phyloP scores from a whole-genome alignment of 2,888 invertebrate species.

The Volucella inflata region DNA sequence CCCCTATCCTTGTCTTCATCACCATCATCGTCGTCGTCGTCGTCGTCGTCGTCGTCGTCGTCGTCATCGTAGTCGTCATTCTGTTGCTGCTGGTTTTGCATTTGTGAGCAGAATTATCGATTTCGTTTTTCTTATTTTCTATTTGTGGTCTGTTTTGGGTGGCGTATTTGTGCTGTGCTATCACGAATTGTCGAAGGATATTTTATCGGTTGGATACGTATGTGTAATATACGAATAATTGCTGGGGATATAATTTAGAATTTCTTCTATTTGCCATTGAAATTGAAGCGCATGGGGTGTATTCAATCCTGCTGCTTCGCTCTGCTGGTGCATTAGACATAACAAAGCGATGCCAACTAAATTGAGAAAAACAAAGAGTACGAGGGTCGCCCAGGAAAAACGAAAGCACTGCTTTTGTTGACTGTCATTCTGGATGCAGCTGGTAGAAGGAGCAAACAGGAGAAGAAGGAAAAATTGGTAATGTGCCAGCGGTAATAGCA shows the following conservation, averaged over 20 bases:
- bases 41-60: constrained; percentile 28
- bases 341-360: constrained; percentile 37
- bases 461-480: constrained; percentile 52
- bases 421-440: constrained; percentile 19
- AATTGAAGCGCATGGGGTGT: constrained; percentile 38
- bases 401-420: constrained; percentile 17
- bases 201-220: constrained; percentile 1
- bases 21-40: constrained; percentile 14
- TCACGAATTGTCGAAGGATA: constrained; percentile 44
- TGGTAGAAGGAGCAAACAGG: background rate
- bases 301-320: background rate
- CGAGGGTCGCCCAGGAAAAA: constrained; percentile 10
- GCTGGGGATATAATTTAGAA: constrained; percentile 47
- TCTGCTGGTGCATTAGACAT: constrained; percentile 40
- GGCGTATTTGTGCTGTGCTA: constrained; percentile 48
- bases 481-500: constrained; percentile 67
- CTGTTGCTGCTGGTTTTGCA: constrained; percentile 17
- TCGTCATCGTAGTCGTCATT: constrained; percentile 13
- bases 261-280: constrained; percentile 48
- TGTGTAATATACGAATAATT: constrained; percentile 15
- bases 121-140: background rate
- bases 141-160: background rate
- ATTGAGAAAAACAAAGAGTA: constrained; percentile 13
- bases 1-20: constrained; percentile 36
- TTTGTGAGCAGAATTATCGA: constrained; percentile 26